A percentile compares a stretch with the other conserved stretches of the same genome.
Conservation (phyloP, 2,113 vertebrate genomes). For the Lepus timidus region DNA sequence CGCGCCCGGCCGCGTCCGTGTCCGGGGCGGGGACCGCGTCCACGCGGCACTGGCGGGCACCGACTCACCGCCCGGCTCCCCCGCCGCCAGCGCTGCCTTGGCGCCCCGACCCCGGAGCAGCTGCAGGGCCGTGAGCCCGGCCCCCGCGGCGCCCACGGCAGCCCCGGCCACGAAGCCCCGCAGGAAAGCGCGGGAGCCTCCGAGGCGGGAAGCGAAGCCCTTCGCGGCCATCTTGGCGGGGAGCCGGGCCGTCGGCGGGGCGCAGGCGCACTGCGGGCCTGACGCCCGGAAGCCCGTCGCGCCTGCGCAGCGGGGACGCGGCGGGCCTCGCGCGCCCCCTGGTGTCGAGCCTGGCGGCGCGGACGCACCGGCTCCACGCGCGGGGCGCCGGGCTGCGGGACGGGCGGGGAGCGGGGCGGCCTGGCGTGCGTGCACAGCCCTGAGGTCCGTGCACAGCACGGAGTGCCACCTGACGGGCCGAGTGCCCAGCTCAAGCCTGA, state of each 20-base stretch:
- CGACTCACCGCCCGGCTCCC: constrained; percentile 76
- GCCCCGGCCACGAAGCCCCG: constrained; percentile 84
- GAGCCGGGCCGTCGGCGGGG: rapidly evolving
- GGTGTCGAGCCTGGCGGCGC: neutral
- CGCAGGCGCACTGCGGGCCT: neutral
- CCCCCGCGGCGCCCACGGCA: constrained; percentile 65
- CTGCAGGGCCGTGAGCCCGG: constrained; percentile 78
- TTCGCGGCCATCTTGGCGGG: constrained; percentile 60
- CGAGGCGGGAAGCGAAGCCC: neutral
- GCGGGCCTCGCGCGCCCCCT: constrained; percentile 24
- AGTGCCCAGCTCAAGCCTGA: neutral
- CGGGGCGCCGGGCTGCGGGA: rapidly evolving
- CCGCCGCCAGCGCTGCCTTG: neutral
- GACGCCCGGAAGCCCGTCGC: neutral
- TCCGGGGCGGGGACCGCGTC: too few relatives aligned
- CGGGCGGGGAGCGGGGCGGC: neutral
- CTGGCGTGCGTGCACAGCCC: neutral
- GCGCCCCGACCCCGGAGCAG: constrained; percentile 70
- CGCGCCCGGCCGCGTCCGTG: neutral
- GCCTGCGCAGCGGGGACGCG: neutral
- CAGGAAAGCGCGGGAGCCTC: constrained; percentile 73
- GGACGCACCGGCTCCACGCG: rapidly evolving
- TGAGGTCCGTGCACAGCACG: neutral
- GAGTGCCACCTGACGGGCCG: neutral
- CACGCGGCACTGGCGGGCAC: neutral